A percentile compares a stretch with the other conserved stretches of the same genome.
phyloP scores from a whole-genome alignment of 2,797 vertebrate genomes.

The Sternarchorhynchus goeldii region DNA sequence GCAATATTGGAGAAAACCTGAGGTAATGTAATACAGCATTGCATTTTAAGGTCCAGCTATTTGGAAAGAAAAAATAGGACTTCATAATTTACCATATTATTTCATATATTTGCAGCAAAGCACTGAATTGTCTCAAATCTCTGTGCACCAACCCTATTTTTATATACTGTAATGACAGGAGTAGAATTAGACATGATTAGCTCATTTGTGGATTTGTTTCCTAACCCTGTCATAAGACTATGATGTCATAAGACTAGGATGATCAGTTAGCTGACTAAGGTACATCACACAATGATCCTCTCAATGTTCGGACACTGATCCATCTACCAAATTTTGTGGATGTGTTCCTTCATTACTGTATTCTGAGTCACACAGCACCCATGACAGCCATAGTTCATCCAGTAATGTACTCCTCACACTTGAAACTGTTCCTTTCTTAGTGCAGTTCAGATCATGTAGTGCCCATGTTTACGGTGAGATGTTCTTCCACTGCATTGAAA shows the following conservation, averaged over 20 bases:
- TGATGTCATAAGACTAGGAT: not conserved
- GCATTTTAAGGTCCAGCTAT: constrained; percentile 6
- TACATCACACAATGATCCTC: not conserved
- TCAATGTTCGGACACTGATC: not conserved
- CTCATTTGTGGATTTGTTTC: not conserved
- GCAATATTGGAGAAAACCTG: constrained; percentile 6
- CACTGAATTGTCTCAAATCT: constrained; percentile 27
- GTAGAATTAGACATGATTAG: not conserved
- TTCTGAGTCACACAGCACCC: not conserved
- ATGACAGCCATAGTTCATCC: not conserved
- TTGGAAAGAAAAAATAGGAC: constrained; percentile 28
- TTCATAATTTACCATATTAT: not conserved
- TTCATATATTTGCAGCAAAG: constrained; percentile 20
- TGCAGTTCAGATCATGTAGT: not conserved
- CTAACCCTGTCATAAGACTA: too few species aligned
- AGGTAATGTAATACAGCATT: not conserved
- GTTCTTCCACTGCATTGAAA: not conserved
- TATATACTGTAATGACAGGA: not conserved
- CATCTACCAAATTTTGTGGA: constrained; percentile 7
- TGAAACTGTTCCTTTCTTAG: not conserved
- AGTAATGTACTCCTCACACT: not conserved
- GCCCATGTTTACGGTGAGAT: constrained; percentile 9
- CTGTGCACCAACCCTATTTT: not conserved
- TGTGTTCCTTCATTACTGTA: not conserved
- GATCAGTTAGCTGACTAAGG: not conserved